These are phyloP conservation scores for Athripsodes cinereus DNA, from an alignment of 2,888 invertebrate genomes.

Conservation along the genomic window DNA sequence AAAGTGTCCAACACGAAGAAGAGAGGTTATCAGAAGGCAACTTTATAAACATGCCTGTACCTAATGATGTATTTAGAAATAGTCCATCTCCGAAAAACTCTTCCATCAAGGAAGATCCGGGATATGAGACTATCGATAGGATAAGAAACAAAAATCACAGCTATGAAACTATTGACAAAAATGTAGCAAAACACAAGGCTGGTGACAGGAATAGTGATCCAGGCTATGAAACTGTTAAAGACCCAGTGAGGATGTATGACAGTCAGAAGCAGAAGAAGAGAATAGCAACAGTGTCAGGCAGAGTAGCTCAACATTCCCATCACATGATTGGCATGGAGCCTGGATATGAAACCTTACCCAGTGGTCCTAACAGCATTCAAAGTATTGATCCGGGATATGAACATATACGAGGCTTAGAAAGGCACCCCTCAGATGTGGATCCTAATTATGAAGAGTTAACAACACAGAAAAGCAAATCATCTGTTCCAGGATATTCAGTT, in stretches of 20 bases:
- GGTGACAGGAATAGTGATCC: slow-evolving; percentile 48
- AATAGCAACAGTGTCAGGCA: slow-evolving; percentile 17
- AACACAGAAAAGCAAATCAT: slow-evolving; percentile 48
- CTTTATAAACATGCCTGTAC: slow-evolving; percentile 14
- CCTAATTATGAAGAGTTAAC: slow-evolving; percentile 76
- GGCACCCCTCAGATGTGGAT: slow-evolving; percentile 57
- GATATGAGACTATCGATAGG: slow-evolving; percentile 47
- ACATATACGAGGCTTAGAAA: slow-evolving; percentile 49
- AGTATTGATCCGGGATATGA: slow-evolving; percentile 71
- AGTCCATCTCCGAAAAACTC: slow-evolving; percentile 18
- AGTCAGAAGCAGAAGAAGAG: slow-evolving; percentile 20
- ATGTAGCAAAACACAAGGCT: slow-evolving; percentile 39
- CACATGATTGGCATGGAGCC: slow-evolving; percentile 30
- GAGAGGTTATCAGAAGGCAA: slow-evolving; percentile 30
- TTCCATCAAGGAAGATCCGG: slow-evolving; percentile 41
- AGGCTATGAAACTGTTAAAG: slow-evolving; percentile 58
- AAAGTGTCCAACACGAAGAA: slow-evolving; percentile 27
- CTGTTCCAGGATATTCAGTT: slow-evolving; percentile 49
- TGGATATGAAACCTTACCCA: slow-evolving; percentile 37
- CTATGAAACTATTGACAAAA: slow-evolving; percentile 55
- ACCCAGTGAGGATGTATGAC: slow-evolving; percentile 35
- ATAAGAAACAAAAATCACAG: slow-evolving; percentile 49
- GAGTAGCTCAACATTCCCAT: slow-evolving; percentile 18
- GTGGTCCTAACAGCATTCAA: slow-evolving; percentile 54
- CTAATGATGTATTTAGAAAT: slow-evolving; percentile 13